phyloP scores from a whole-genome alignment of 35 echinoderm and acorn worm genomes.

The Apostichopus californicus region DNA sequence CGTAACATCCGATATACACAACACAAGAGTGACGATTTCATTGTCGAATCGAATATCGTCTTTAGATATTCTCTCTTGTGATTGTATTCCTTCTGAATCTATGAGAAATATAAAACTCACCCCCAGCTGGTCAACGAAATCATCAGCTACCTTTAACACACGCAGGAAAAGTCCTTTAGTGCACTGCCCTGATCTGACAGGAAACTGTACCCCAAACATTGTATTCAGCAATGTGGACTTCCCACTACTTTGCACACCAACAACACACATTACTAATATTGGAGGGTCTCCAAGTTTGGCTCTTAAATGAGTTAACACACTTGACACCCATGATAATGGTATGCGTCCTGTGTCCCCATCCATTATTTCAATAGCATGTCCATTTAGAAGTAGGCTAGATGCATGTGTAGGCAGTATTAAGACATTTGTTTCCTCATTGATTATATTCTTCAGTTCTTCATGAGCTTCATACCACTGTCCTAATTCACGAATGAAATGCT shows the following conservation, averaged over 20 bases:
- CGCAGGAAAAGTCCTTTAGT: constrained; percentile 26
- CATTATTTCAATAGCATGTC: constrained; percentile 34
- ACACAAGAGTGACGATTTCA: not conserved
- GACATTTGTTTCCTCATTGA: not conserved
- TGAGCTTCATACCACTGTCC: constrained; percentile 26
- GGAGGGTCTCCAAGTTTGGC: not conserved
- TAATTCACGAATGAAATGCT: constrained; percentile 23
- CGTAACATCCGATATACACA: constrained; percentile 14
- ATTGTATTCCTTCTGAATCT: constrained; percentile 36
- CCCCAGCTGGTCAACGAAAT: not conserved
- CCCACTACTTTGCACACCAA: constrained; percentile 46
- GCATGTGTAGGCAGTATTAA: not conserved
- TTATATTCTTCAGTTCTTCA: not conserved
- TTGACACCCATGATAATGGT: constrained; percentile 19
- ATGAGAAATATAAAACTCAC: not conserved
- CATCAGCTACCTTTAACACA: not conserved
- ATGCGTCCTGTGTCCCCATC: constrained; percentile 25
- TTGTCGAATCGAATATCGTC: constrained; percentile 2
- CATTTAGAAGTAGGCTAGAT: not conserved
- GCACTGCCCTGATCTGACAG: constrained; percentile 31
- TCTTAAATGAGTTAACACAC: not conserved
- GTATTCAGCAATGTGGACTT: constrained; percentile 39
- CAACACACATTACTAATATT: constrained; percentile 23
- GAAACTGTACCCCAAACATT: constrained; percentile 30
- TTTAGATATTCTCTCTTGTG: not conserved